Conservation (phyloP, 1,140 invertebrate genomes). For the Eupristina koningsbergeri region DNA sequence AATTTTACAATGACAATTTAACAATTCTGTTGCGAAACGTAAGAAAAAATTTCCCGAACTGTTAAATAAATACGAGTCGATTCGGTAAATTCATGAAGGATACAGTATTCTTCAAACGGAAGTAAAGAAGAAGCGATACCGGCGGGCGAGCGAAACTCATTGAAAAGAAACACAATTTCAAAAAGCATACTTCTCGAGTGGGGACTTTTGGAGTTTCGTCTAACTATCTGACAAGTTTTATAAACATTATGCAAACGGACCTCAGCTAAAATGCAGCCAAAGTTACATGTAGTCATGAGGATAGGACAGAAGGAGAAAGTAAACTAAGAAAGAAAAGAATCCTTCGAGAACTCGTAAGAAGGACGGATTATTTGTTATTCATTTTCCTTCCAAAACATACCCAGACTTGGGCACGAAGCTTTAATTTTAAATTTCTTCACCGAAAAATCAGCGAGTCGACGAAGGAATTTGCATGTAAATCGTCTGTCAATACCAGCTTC, state of each 20-base stretch:
- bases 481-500: constrained; percentile 51
- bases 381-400: constrained; percentile 36
- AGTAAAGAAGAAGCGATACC: background rate
- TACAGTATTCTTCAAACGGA: background rate
- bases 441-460: constrained; percentile 36
- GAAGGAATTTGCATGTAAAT: constrained; percentile 51
- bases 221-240: constrained; percentile 50
- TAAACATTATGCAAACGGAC: constrained; percentile 50
- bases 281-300: constrained; percentile 30
- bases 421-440: constrained; percentile 51
- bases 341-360: background rate
- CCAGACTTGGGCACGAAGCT: constrained; percentile 10
- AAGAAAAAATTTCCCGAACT: constrained; percentile 30
- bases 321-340: background rate
- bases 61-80: constrained; percentile 36
- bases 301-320: background rate
- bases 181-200: constrained; percentile 47
- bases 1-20: constrained; percentile 38
- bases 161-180: constrained; percentile 52
- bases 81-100: constrained; percentile 28
- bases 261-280: constrained; percentile 34
- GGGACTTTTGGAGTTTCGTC: constrained; percentile 33
- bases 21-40: constrained; percentile 8
- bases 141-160: constrained; percentile 28
- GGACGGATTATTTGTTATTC: constrained; percentile 51